Base-by-base conservation (phyloP, 2,797 vertebrate species). In the Gambusia yucatana region DNA sequence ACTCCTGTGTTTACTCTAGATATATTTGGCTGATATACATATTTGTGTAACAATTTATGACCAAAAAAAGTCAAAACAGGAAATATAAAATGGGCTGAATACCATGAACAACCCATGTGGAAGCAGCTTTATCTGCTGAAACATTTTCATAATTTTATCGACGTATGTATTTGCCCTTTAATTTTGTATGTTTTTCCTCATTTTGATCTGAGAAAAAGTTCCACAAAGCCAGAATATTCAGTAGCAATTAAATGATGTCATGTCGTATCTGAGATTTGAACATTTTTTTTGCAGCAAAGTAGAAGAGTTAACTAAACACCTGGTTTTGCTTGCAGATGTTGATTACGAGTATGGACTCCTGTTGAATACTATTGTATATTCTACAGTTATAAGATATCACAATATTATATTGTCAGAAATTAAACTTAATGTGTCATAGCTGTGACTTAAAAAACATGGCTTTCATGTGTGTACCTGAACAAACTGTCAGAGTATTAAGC, bases 401-500 rank as follows among this genome's bases (percentile, higher is more conserved):
- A 30, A 14, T 14, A 57, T 61, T 61, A 61, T 30, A 30, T 59
- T 6, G 25, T n/a, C 22, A 57, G 52, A 28, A n/a, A 28, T n/a
- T 57, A 28, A 30, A 33, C 13, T 30, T 61, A 30, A 28, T 2
- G 4, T 63, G n/a, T 36, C 9, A 17, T 10, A 63, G 59, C 57
- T 61, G 16, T 63, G 16, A 33, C 30, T 17, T 28, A 3, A 36
- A 9, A 28, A 48, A 6, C 2, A 80, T 72, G 84, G 6, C 6
- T 57, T 9, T 5, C 41, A 73, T 88, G 79, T 83, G 82, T 76
- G 77, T 84, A 77, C 72, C 46, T 85, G 30, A 52, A 48, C 2
- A n/a, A 55, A 75, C 55, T 78, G 72, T 22, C 36, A 30, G 43
- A 22, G 77, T 76, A 90, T 81, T 89, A 48, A 81, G 46, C 77